Conservation (phyloP, 1,140 invertebrate genomes). For the Anadara kagoshimensis region DNA sequence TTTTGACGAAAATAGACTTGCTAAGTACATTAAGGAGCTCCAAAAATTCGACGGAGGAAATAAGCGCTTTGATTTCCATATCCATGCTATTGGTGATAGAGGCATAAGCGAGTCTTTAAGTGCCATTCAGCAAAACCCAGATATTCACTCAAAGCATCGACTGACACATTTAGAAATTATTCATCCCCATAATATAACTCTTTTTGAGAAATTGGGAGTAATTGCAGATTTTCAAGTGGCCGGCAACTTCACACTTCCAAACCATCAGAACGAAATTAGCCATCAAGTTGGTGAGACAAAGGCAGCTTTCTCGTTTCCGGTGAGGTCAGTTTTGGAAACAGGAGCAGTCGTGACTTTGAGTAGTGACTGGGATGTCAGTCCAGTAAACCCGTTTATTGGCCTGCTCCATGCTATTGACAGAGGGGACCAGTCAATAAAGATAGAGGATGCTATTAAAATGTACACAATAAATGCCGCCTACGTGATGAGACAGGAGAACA, state of each 20-base stretch:
- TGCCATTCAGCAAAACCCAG: conserved; percentile 23
- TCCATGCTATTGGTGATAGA: conserved; percentile 45
- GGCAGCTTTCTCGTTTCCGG: conserved; percentile 21
- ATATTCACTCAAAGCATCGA: conserved; percentile 21
- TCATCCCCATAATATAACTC: conserved; percentile 6
- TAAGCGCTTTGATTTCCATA: conserved; percentile 35
- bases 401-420: conserved; percentile 27
- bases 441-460: conserved; percentile 42
- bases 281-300: conserved; percentile 17
- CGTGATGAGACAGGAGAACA: conserved; percentile 42
- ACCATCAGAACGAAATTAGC: background rate
- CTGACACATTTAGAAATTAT: conserved; percentile 38
- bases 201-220: conserved; percentile 25
- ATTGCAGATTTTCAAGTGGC: conserved; percentile 46
- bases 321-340: conserved; percentile 21
- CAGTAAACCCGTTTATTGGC: conserved; percentile 35
- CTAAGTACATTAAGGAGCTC: conserved; percentile 26
- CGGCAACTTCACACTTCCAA: conserved; percentile 24
- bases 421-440: conserved; percentile 25
- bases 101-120: conserved; percentile 32
- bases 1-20: conserved; percentile 25
- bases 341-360: conserved; percentile 31
- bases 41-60: conserved; percentile 27
- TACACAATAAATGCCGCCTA: conserved; percentile 38
- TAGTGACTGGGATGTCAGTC: conserved; percentile 47